Conservation (phyloP, 1,140 invertebrate species). For the Aphaenogaster ashmeadi region DNA sequence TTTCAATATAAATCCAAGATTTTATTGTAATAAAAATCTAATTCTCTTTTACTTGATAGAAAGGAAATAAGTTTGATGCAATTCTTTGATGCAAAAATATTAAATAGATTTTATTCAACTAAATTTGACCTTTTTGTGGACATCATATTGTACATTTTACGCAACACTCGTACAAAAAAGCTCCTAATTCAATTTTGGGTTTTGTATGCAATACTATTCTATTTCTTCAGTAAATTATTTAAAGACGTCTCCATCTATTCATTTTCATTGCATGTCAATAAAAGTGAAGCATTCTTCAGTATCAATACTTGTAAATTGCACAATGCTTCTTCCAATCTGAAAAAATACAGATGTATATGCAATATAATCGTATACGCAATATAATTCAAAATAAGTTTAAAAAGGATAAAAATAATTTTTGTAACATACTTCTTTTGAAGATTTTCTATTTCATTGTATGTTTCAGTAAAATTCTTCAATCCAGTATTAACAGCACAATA, state of each 20-base stretch:
- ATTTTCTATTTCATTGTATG: constrained; percentile 56
- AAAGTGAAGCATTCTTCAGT: constrained; percentile 66
- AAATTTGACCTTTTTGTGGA: not conserved
- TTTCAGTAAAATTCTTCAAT: constrained; percentile 68
- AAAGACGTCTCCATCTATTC: not conserved
- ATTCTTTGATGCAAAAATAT: not conserved
- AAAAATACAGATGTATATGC: constrained; percentile 49
- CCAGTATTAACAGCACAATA: constrained; percentile 54
- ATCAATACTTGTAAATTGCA: constrained; percentile 66
- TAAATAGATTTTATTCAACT: constrained; percentile 19
- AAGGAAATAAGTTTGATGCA: not conserved
- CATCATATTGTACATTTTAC: not conserved
- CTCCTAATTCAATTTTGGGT: not conserved
- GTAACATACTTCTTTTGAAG: constrained; percentile 63
- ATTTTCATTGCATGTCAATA: not conserved
- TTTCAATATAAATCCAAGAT: not conserved
- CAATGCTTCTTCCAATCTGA: constrained; percentile 68
- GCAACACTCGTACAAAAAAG: not conserved
- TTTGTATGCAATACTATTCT: not conserved
- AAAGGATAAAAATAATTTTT: not conserved
- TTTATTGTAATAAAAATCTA: not conserved
- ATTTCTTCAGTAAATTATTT: not conserved
- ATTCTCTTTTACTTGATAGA: not conserved
- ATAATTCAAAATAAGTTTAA: not conserved
- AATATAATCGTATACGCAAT: not conserved